Evolutionary conservation across 2,797 vertebrate species (phyloP), one percentile per base, ranked within the genome.

Genomic region (Galagoides demidoff): DNA sequence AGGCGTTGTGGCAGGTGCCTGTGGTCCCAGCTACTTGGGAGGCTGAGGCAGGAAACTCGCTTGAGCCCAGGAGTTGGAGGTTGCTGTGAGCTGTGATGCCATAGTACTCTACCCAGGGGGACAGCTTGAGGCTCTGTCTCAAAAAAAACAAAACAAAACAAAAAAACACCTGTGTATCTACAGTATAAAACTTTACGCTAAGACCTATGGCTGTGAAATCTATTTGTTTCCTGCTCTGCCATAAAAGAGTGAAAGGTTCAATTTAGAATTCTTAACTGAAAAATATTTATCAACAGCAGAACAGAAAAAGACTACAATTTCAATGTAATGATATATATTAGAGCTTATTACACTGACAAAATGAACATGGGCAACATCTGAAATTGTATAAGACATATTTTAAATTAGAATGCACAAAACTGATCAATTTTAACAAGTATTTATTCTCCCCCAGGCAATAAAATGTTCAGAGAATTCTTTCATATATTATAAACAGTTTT

Each of bases 331-430:
- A 25, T 29, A 87, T 70, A 66, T 57, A 78, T 64, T 57, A 88
- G 55, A 77, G 55, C 25, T 71, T 59, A 22, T 43, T 61, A 64
- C 52, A 81, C 37, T 89, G 22, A 90, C 45, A 82, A 93, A 93
- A 90, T 73, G 52, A 16, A 90, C n/a, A 64, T 29, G n/a, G 25
- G 8, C 10, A 0, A 61, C 83, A 87, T 37, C 25, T 73, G 57
- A 88, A 94, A 87, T 83, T 87, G 11, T 31, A 63, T 57, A 14
- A 25, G 29, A 63, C 25, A 87, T 52, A 17, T 61, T 93, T 95
- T 90, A 61, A 96, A 87, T 31, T 63, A 83, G 34, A 90, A 83
- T 63, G 55, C 29, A 86, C 45, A 83, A 70, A 85, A 85, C n/a
- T 52, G 37, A 68, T 43, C 23, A 37, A 82, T 82, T 90, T 82